A percentile compares a stretch with the other conserved stretches of the same genome.
These are phyloP conservation scores for Aelia acuminata DNA, from an alignment of 2,888 invertebrate genomes.

Conservation along the genomic window DNA sequence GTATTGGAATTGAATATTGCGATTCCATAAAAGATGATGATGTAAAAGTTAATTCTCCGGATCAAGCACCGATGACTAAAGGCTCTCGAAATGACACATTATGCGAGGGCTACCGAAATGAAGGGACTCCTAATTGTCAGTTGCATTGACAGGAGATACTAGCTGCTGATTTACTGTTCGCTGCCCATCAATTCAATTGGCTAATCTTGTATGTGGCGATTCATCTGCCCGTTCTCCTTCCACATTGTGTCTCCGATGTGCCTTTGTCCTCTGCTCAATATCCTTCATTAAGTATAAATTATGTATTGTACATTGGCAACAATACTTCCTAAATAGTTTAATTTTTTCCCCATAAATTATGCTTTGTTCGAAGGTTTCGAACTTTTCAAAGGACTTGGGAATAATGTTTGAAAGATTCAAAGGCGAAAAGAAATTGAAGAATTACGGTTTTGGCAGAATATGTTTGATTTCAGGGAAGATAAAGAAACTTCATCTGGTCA, in stretches of 20 bases:
- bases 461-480: no score
- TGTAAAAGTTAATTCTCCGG: background rate
- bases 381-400: no score
- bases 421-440: no score
- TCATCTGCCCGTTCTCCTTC: background rate
- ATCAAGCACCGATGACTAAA: background rate
- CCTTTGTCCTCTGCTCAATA: background rate
- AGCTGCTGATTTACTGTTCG: background rate
- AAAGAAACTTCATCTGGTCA: no score
- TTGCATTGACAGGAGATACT: background rate
- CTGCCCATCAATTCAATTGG: conserved; percentile 12
- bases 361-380: no score
- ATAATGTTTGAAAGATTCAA: no score
- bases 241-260: background rate
- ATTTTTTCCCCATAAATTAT: no score
- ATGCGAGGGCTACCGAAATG: background rate
- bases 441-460: no score
- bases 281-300: background rate
- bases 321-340: no score
- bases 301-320: no score
- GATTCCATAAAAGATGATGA: background rate
- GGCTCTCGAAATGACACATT: background rate
- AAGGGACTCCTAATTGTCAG: background rate
- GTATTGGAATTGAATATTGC: background rate
- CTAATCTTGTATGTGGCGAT: conserved; percentile 29